Percentiles rank a stretch among this genome's conserved stretches.
phyloP scores from a whole-genome alignment of 2,888 invertebrate genomes.

The Lochmaea capreae region DNA sequence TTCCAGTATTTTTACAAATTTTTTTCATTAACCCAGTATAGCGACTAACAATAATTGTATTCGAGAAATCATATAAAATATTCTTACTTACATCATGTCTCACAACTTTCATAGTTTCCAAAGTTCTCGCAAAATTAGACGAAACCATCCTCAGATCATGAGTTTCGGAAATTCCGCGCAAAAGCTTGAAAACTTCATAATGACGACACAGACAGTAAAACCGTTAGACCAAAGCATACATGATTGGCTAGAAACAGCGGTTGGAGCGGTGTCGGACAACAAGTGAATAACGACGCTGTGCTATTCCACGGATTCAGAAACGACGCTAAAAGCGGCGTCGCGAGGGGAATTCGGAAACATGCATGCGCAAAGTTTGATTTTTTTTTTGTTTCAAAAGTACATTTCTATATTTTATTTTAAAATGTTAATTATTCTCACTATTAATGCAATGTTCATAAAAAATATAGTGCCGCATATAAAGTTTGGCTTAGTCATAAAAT shows the following conservation, averaged over 20 bases:
- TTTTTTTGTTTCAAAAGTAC: background rate
- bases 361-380: slow-evolving; percentile 13
- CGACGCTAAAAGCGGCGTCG: slow-evolving; percentile 34
- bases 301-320: slow-evolving; percentile 8
- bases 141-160: slow-evolving; percentile 18
- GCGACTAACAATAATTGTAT: too few species aligned
- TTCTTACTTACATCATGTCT: slow-evolving; percentile 25
- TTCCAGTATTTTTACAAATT: too few species aligned
- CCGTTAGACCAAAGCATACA: slow-evolving; percentile 37
- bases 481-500: too few species aligned
- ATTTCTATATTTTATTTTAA: background rate
- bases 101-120: slow-evolving; percentile 15
- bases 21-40: too few species aligned
- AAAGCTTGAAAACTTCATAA: slow-evolving; percentile 34
- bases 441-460: too few species aligned
- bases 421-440: background rate
- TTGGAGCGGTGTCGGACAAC: slow-evolving; percentile 45
- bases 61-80: background rate
- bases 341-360: slow-evolving; percentile 3
- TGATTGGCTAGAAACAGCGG: slow-evolving; percentile 41
- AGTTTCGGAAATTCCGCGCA: slow-evolving; percentile 32
- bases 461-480: too few species aligned
- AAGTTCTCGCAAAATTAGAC: slow-evolving; percentile 6
- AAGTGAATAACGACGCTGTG: slow-evolving; percentile 43
- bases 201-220: slow-evolving; percentile 31